phyloP scores from a whole-genome alignment of 2,888 invertebrate species.

The Drosophila sordidula region DNA sequence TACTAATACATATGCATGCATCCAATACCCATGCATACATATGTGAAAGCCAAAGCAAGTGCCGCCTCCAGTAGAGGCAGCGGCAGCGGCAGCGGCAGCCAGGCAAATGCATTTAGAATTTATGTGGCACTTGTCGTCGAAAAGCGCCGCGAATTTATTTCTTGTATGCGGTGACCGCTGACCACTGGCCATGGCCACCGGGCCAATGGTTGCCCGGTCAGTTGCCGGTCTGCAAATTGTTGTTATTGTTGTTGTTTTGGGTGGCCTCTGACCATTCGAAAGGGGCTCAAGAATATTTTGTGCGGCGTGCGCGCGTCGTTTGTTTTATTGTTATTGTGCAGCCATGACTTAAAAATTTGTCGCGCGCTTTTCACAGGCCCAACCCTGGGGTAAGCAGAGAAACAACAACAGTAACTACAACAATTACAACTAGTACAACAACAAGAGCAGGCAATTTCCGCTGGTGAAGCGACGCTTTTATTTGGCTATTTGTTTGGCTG shows the following conservation, averaged over 20 bases:
- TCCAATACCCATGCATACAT: not conserved
- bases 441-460: slow-evolving; percentile 61
- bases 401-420: slow-evolving; percentile 25
- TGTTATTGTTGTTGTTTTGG: slow-evolving; percentile 9
- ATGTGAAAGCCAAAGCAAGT: slow-evolving; percentile 16
- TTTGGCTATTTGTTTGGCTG: slow-evolving; percentile 74
- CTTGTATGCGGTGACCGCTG: slow-evolving; percentile 72
- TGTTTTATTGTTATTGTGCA: slow-evolving; percentile 81
- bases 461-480: slow-evolving; percentile 61
- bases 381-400: slow-evolving; percentile 22
- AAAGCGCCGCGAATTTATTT: slow-evolving; percentile 80
- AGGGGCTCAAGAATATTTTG: slow-evolving; percentile 77
- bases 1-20: not conserved
- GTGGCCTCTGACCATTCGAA: slow-evolving; percentile 31
- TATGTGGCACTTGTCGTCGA: slow-evolving; percentile 79
- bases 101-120: slow-evolving; percentile 78
- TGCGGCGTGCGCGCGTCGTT: slow-evolving; percentile 56
- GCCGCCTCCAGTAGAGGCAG: slow-evolving; percentile 25
- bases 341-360: slow-evolving; percentile 80
- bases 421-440: slow-evolving; percentile 27
- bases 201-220: slow-evolving; percentile 31
- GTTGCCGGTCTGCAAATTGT: slow-evolving; percentile 19
- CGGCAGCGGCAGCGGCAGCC: slow-evolving; percentile 5
- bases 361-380: slow-evolving; percentile 51
- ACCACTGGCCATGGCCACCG: slow-evolving; percentile 59